A percentile compares a stretch with the other conserved stretches of the same genome.
Evolutionary conservation across 2,888 invertebrate species (phyloP).

Genomic region (Lasioglossum leucozonium): DNA sequence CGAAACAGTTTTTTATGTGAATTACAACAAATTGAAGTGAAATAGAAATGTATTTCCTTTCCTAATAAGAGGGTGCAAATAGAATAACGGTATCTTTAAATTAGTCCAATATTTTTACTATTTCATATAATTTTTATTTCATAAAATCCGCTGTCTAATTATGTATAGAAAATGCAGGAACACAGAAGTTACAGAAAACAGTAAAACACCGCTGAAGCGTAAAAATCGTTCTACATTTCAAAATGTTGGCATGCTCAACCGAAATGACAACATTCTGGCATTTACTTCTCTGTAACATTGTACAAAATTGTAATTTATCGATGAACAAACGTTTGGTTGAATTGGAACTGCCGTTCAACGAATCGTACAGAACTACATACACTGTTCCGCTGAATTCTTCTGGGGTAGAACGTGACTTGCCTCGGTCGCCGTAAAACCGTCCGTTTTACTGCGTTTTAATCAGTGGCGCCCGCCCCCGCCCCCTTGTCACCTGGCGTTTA

Average conservation of each 20-base stretch:
- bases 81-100: too few relatives aligned
- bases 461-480: neutral
- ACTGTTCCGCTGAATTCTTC: neutral
- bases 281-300: neutral
- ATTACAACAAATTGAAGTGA: too few relatives aligned
- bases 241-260: too few relatives aligned
- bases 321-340: neutral
- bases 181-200: too few relatives aligned
- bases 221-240: neutral
- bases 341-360: neutral
- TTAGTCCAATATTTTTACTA: too few relatives aligned
- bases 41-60: too few relatives aligned
- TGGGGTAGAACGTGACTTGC: neutral
- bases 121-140: too few relatives aligned
- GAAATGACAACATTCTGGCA: neutral
- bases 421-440: neutral
- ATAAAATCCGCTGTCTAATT: too few relatives aligned
- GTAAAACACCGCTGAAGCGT: neutral
- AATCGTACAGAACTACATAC: neutral
- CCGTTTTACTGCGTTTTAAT: neutral
- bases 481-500: neutral
- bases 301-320: neutral
- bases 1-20: too few relatives aligned
- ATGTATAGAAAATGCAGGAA: neutral
- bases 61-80: too few relatives aligned